Percentiles rank a stretch among this genome's conserved stretches.
Evolutionary conservation across 2,113 vertebrate genomes (phyloP).

Genomic region (Bothrops jararaca): DNA sequence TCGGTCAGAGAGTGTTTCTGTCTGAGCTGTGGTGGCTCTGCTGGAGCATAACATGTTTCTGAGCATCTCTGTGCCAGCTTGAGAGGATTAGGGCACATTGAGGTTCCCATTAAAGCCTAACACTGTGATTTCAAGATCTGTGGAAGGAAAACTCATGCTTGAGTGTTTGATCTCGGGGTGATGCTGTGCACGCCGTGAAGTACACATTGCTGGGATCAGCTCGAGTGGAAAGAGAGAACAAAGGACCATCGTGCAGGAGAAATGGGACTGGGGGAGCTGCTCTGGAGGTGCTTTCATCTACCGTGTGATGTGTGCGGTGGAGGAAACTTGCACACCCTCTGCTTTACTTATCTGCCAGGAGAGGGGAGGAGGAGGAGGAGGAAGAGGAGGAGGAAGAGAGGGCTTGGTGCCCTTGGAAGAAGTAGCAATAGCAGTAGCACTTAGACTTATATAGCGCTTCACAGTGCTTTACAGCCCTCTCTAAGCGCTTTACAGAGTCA

Average conservation of each 20-base stretch:
- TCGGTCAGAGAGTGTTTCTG: constrained; percentile 23
- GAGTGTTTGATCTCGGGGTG: constrained; percentile 68
- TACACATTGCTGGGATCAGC: constrained; percentile 64
- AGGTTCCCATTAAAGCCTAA: constrained; percentile 64
- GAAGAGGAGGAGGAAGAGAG: constrained; percentile 5
- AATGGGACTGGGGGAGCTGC: constrained; percentile 64
- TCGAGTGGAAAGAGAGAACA: constrained; percentile 67
- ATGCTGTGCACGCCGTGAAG: constrained; percentile 63
- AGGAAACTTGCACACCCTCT: constrained; percentile 57
- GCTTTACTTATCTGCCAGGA: constrained; percentile 43
- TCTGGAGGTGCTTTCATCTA: constrained; percentile 61
- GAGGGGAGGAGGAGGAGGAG: constrained; percentile 15
- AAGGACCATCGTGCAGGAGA: constrained; percentile 66
- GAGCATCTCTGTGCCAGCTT: constrained; percentile 56
- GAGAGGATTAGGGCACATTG: constrained; percentile 61
- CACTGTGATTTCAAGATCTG: constrained; percentile 64
- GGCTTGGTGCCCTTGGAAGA: constrained; percentile 33
- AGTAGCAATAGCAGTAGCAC: too few species aligned
- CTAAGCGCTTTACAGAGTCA: too few species aligned
- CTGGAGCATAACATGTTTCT: constrained; percentile 60
- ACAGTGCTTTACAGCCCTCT: too few species aligned
- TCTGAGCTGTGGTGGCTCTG: constrained; percentile 45
- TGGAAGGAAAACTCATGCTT: constrained; percentile 63
- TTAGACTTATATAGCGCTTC: too few species aligned
- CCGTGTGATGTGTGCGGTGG: constrained; percentile 52